Evolutionary conservation across 2,888 invertebrate species (phyloP).

Genomic region (Chaetogeoica ovagalla): DNA sequence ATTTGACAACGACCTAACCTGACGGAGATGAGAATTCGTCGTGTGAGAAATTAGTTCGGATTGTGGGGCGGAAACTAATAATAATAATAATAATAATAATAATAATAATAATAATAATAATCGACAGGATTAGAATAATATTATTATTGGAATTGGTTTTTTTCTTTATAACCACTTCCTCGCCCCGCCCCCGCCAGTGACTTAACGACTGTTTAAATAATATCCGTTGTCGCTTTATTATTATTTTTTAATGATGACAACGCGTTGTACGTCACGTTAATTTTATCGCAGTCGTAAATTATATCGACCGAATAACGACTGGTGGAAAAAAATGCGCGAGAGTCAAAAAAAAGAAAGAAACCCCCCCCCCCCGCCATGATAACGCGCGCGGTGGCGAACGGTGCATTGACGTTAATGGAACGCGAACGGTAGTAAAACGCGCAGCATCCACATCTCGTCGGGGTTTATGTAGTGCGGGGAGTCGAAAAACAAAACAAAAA

Average conservation of each 20-base stretch:
- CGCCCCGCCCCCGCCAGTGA: too few relatives aligned
- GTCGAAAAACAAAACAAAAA: background rate
- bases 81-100: too few relatives aligned
- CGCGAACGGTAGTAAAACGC: slow-evolving; percentile 13
- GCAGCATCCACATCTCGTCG: background rate
- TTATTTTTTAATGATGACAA: background rate
- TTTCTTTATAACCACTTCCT: too few relatives aligned
- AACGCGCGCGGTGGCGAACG: background rate
- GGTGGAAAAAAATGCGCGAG: background rate
- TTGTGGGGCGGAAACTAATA: too few relatives aligned
- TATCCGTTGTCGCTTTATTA: too few relatives aligned
- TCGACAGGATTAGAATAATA: too few relatives aligned
- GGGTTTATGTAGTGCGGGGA: background rate
- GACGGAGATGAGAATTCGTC: too few relatives aligned
- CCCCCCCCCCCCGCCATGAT: background rate
- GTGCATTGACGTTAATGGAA: background rate
- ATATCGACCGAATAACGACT: slow-evolving; percentile 10
- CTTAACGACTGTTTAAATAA: too few relatives aligned
- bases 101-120: too few relatives aligned
- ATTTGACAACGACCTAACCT: too few relatives aligned
- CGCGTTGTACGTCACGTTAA: background rate
- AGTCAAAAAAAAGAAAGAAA: background rate
- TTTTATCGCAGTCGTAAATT: slow-evolving; percentile 33
- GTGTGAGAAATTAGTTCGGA: too few relatives aligned
- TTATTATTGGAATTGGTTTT: too few relatives aligned